These are phyloP conservation scores for Latheticus oryzae DNA, from an alignment of 2,888 invertebrate genomes.

Conservation along the genomic window DNA sequence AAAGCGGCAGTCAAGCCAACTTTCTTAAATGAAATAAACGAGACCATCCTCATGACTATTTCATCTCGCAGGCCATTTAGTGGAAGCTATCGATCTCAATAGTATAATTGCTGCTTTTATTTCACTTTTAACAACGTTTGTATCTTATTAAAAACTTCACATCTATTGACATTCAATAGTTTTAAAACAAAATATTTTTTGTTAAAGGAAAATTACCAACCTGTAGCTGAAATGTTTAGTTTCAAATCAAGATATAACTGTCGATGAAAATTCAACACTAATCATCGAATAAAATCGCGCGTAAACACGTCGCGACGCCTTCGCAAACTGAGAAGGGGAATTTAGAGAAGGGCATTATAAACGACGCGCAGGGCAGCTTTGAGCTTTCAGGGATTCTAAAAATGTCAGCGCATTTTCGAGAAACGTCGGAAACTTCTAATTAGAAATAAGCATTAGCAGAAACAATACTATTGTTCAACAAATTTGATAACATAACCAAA, in stretches of 20 bases:
- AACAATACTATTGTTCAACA: no score
- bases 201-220: no score
- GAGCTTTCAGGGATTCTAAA: slow-evolving; percentile 21
- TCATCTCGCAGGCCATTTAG: slow-evolving; percentile 18
- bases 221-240: no score
- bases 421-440: no score
- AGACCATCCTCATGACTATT: slow-evolving; percentile 17
- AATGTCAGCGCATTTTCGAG: no score
- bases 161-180: no score
- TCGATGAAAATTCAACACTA: neutral
- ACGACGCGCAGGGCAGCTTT: slow-evolving; percentile 35
- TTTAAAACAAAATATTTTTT: no score
- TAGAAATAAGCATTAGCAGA: no score
- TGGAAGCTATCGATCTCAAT: slow-evolving; percentile 13
- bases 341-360: slow-evolving; percentile 27
- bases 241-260: no score
- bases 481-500: no score
- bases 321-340: slow-evolving; percentile 26
- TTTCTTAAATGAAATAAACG: slow-evolving; percentile 19
- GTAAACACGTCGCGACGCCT: slow-evolving; percentile 34
- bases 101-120: slow-evolving; percentile 11
- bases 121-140: neutral
- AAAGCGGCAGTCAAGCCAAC: slow-evolving; percentile 17
- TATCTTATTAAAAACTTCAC: no score
- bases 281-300: neutral